Evolutionary conservation across 2,113 vertebrate species (phyloP).

Genomic region (Protomyctophum bolini): DNA sequence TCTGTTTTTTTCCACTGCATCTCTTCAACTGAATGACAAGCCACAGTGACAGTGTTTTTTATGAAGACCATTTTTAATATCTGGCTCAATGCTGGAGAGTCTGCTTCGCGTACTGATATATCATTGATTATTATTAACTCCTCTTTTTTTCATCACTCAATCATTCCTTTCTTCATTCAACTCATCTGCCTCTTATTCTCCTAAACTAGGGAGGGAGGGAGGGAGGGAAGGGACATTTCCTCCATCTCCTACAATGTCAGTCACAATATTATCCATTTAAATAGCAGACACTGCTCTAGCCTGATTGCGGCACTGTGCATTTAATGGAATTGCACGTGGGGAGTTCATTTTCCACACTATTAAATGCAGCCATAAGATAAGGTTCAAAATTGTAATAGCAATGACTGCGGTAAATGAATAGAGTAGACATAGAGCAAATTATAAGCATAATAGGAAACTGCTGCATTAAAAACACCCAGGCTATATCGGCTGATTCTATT

Average conservation of each 20-base stretch:
- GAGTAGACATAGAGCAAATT: constrained; percentile 37
- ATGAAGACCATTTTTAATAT: no score
- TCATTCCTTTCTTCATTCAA: not conserved
- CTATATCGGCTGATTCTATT: constrained; percentile 45
- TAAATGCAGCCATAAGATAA: constrained; percentile 47
- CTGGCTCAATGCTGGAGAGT: no score
- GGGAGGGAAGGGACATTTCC: not conserved
- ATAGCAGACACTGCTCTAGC: not conserved
- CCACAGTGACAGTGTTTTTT: no score
- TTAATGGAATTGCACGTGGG: constrained; percentile 22
- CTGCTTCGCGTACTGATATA: no score
- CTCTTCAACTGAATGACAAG: no score
- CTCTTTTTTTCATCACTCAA: not conserved
- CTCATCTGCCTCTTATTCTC: not conserved
- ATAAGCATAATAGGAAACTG: constrained; percentile 26
- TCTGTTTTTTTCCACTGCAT: no score
- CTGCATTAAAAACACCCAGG: constrained; percentile 42
- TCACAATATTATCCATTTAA: constrained; percentile 12
- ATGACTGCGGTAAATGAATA: constrained; percentile 29
- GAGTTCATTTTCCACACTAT: constrained; percentile 46
- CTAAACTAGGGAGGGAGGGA: not conserved
- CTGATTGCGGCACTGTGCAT: not conserved
- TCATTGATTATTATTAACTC: no score
- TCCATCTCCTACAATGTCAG: not conserved
- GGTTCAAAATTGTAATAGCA: constrained; percentile 28